Evolutionary conservation across 2,113 vertebrate genomes (phyloP).

Genomic region (Phalacrocorax aristotelis): DNA sequence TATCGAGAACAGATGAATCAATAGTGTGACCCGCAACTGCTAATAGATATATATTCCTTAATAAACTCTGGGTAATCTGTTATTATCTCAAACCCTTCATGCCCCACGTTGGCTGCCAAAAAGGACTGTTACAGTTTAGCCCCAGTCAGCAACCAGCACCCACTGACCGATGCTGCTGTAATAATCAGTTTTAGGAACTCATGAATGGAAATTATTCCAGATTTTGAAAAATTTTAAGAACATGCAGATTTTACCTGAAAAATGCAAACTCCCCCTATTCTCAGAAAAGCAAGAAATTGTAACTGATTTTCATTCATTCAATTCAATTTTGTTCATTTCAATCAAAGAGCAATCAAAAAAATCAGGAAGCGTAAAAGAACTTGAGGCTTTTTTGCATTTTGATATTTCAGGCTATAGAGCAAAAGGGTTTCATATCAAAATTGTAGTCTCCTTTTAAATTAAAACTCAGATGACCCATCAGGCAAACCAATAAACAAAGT

Average conservation of each 20-base stretch:
- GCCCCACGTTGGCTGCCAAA: too few relatives aligned
- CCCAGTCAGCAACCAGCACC: too few relatives aligned
- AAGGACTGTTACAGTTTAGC: too few relatives aligned
- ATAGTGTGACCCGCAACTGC: too few relatives aligned
- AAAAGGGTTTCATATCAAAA: background rate
- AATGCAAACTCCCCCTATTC: accelerated
- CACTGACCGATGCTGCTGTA: background rate
- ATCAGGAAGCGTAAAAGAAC: background rate
- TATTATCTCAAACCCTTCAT: too few relatives aligned
- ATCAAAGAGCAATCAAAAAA: background rate
- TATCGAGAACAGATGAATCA: too few relatives aligned
- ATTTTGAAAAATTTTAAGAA: background rate
- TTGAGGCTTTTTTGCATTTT: background rate
- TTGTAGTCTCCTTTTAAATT: background rate
- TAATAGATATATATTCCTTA: too few relatives aligned
- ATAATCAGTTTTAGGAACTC: background rate
- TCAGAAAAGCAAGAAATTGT: background rate
- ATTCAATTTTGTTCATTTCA: background rate
- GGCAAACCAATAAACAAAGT: background rate
- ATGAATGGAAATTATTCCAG: background rate
- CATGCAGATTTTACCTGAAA: background rate
- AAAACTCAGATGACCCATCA: background rate
- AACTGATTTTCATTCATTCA: background rate
- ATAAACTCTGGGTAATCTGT: too few relatives aligned
- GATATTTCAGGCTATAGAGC: background rate